These are phyloP conservation scores for Mesoligia furuncula DNA, from an alignment of 2,888 invertebrate species.

Conservation along the genomic window DNA sequence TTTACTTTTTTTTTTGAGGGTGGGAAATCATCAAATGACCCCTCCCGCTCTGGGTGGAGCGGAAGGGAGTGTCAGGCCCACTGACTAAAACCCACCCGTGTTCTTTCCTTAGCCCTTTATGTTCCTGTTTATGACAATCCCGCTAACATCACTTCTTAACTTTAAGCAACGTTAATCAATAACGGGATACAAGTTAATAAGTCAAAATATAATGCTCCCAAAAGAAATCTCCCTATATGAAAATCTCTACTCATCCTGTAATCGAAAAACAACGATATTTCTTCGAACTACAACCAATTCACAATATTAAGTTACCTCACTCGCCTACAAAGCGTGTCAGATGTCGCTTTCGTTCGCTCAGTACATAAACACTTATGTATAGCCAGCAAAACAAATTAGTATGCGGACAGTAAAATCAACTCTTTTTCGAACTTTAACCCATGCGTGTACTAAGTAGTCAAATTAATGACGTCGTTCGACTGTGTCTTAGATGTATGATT, in stretches of 20 bases:
- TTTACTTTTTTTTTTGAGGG: no score
- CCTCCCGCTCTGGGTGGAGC: no score
- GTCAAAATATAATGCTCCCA: background rate
- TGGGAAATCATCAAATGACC: no score
- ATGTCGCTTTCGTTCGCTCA: constrained; percentile 71
- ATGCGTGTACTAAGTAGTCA: background rate
- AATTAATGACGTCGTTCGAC: background rate
- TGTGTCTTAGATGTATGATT: background rate
- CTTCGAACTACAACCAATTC: constrained; percentile 15
- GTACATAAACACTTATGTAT: constrained; percentile 26
- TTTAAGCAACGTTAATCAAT: no score
- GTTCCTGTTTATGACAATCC: no score
- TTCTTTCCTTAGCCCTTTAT: no score
- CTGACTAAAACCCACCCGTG: no score
- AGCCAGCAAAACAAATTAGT: constrained; percentile 14
- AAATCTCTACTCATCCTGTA: background rate
- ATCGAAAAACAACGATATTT: background rate
- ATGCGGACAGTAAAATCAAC: background rate
- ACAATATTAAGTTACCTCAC: constrained; percentile 56
- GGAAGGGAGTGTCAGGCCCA: no score
- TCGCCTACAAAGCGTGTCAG: constrained; percentile 65
- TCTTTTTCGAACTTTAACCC: background rate
- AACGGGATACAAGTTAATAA: no score
- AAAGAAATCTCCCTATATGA: background rate
- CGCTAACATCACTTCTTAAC: no score